Conservation (phyloP, 2,113 vertebrate genomes). For the Toxotes chatareus region DNA sequence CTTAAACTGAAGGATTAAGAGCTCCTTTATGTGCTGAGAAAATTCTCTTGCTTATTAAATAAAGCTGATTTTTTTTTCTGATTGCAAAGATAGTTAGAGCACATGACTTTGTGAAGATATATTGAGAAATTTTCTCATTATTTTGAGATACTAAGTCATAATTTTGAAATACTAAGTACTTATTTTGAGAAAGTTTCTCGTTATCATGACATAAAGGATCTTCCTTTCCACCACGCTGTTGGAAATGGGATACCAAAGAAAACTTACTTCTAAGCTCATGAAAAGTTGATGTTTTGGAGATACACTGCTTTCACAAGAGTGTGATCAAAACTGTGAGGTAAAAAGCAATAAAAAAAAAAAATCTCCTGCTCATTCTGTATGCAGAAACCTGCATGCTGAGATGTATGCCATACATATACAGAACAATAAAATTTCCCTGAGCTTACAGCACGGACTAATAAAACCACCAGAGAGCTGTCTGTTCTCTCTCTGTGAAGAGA, state of each 20-base stretch:
- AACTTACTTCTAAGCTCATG: not conserved
- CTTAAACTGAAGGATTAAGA: no score
- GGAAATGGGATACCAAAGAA: no score
- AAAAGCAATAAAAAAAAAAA: not conserved
- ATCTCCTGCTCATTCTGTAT: conserved; percentile 29
- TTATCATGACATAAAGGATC: no score
- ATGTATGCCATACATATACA: conserved; percentile 14
- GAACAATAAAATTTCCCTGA: conserved; percentile 33
- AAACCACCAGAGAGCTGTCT: conserved; percentile 28
- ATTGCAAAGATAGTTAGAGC: no score
- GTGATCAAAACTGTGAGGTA: not conserved
- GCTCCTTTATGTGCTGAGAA: not conserved
- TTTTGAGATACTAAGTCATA: no score
- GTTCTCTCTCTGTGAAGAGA: not conserved
- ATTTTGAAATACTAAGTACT: no score
- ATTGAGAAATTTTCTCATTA: no score
- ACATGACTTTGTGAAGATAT: no score
- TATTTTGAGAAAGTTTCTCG: no score
- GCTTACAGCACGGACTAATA: conserved; percentile 38
- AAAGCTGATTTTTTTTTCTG: not conserved
- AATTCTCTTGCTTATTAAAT: not conserved
- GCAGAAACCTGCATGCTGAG: conserved; percentile 17
- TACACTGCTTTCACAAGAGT: not conserved
- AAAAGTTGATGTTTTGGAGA: not conserved
- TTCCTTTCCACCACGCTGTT: no score